A percentile compares a stretch with the other conserved stretches of the same genome.
phyloP scores from a whole-genome alignment of 64 coral and sea anemone species.

The Dendronephthya gigantea region DNA sequence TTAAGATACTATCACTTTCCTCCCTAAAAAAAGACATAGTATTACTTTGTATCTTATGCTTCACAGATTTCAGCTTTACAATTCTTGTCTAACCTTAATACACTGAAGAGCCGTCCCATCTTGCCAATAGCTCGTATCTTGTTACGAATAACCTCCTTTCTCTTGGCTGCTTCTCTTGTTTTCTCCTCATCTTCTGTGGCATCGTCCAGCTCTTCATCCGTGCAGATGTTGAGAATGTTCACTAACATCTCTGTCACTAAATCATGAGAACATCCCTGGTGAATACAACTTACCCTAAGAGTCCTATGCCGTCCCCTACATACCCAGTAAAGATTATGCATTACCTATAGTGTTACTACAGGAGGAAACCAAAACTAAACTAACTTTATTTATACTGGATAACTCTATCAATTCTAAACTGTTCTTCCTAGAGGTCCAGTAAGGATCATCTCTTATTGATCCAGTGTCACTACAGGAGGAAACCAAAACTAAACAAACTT shows the following conservation, averaged over 20 bases:
- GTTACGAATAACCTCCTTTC: constrained; percentile 89
- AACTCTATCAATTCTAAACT: no score
- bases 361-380: no score
- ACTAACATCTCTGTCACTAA: constrained; percentile 98
- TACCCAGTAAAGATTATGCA: no score
- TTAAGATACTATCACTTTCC: constrained; percentile 90
- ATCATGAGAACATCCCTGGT: neutral
- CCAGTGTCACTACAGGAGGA: no score
- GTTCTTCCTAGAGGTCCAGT: no score
- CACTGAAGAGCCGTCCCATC: constrained; percentile 91
- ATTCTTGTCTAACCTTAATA: constrained; percentile 41
- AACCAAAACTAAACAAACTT: no score
- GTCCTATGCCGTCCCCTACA: no score
- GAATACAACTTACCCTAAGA: no score
- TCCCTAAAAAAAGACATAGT: constrained; percentile 41
- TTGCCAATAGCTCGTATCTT: constrained; percentile 97
- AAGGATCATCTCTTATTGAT: no score
- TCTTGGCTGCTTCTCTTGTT: constrained; percentile 57
- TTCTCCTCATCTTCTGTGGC: constrained; percentile 60
- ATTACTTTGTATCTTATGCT: neutral
- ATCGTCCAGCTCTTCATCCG: constrained; percentile 82
- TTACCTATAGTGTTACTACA: no score
- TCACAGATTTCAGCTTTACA: no score
- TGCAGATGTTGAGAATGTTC: constrained; percentile 94
- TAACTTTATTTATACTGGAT: no score